phyloP scores from a whole-genome alignment of 2,113 vertebrate species.

The Hemibagrus wyckioides region DNA sequence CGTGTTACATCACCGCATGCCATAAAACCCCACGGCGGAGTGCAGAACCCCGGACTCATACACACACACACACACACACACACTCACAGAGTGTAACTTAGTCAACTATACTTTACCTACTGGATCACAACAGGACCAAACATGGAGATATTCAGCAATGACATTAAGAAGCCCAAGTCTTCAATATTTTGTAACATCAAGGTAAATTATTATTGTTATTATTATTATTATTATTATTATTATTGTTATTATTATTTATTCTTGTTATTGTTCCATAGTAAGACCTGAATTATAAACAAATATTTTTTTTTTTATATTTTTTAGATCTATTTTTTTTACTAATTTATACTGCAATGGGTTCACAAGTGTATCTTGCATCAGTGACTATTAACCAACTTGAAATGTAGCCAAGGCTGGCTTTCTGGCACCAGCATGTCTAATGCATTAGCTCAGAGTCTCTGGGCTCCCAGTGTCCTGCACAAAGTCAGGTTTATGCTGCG shows the following conservation, averaged over 20 bases:
- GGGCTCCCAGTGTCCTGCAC: background rate
- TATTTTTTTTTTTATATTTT: background rate
- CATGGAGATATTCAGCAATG: constrained; percentile 61
- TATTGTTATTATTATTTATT: background rate
- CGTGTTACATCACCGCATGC: constrained; percentile 61
- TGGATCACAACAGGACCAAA: background rate
- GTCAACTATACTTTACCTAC: background rate
- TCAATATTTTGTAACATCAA: constrained; percentile 65
- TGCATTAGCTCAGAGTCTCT: background rate
- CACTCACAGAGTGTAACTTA: background rate
- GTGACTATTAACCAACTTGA: background rate
- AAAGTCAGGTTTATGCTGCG: background rate
- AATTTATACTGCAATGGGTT: background rate
- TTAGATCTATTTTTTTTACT: background rate
- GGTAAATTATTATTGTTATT: constrained; percentile 57
- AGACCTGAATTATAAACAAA: background rate
- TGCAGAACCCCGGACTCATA: constrained; percentile 6
- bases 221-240: background rate
- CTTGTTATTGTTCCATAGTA: background rate
- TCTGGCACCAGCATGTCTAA: background rate
- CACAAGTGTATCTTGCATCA: background rate
- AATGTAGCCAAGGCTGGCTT: background rate
- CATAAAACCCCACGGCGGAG: constrained; percentile 54
- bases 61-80: background rate
- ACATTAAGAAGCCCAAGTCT: constrained; percentile 51